Evolutionary conservation across 2,888 invertebrate genomes (phyloP), one percentile per base, ranked within the genome.

Genomic region (Hymenopus coronatus): DNA sequence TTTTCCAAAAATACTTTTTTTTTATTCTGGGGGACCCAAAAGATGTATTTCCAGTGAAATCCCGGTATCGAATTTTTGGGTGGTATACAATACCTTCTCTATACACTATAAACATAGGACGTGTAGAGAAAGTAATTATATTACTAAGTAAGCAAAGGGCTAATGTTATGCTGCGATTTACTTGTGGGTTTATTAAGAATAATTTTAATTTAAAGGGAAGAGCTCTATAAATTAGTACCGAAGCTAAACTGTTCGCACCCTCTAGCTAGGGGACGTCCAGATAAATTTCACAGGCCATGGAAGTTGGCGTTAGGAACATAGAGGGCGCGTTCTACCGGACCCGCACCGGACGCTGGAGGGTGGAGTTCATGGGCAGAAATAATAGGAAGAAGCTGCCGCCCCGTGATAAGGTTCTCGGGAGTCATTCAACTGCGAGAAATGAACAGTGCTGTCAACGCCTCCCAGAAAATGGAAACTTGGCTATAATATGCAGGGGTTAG

Each of bases 321-420:
- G 54, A 70, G 54, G 54, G 54, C 54, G 54, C 54, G 20, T 70
- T 20, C 20, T 70, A 70, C 54, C 54, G 54, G 54, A 70, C 54
- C 54, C 54, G 54, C 54, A 70, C 54, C 54, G 54, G 54, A 70
- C 54, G 54, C 54, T 70, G 54, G 54, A 70, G 54, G 54, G 54
- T 70, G 54, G 54, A 70, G 54, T 81, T 86, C 86, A 81, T 86
- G 28, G 81, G 86, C 28, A 86, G 81, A 86, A 86, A 86, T 86
- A 86, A 86, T 86, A 86, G 81, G 81, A 81, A 28, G 86, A 28
- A 86, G 86, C 86, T 86, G 86, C 86, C 28, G 54, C 8, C 70
- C 9, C 28, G 54, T 86, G 86, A 86, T 86, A 86, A 86, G 81
- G 20, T 70, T 70, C 54, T 70, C 54, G 54, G 54, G 54, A 70